A percentile compares a stretch with the other conserved stretches of the same genome.
These are phyloP conservation scores for Microctonus aethiopoides DNA, from an alignment of 2,888 invertebrate genomes.

Conservation along the genomic window DNA sequence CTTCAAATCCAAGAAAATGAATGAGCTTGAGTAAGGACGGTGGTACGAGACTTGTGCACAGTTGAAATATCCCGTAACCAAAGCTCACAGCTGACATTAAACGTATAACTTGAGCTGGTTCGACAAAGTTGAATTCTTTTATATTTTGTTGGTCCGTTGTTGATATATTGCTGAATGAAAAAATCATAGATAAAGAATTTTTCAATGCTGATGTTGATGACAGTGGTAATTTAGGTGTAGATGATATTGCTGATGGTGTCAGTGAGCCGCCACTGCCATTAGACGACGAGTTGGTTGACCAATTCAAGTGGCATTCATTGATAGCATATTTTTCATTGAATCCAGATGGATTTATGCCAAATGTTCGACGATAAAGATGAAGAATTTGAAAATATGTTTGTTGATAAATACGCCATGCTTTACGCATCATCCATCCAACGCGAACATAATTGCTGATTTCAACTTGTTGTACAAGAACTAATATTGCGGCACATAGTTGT, in stretches of 20 bases:
- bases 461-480: conserved; percentile 74
- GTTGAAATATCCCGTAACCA: conserved; percentile 77
- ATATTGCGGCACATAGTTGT: conserved; percentile 74
- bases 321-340: conserved; percentile 30
- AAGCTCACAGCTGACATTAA: conserved; percentile 77
- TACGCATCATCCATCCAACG: conserved; percentile 76
- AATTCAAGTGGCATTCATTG: conserved; percentile 40
- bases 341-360: conserved; percentile 60
- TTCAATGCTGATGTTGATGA: conserved; percentile 45
- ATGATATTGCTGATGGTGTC: conserved; percentile 38
- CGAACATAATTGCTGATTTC: conserved; percentile 73
- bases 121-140: conserved; percentile 58
- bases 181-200: conserved; percentile 63
- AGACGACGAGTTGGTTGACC: conserved; percentile 46
- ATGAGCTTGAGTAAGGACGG: conserved; percentile 73
- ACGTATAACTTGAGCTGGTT: conserved; percentile 70
- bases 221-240: conserved; percentile 33
- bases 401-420: conserved; percentile 78
- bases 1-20: conserved; percentile 76
- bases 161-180: conserved; percentile 61
- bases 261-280: conserved; percentile 37
- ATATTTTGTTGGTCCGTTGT: conserved; percentile 56
- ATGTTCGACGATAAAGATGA: conserved; percentile 69
- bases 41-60: conserved; percentile 76
- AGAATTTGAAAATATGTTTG: conserved; percentile 72